Base-by-base conservation (phyloP, 1,140 invertebrate species). In the Psix sp. region DNA sequence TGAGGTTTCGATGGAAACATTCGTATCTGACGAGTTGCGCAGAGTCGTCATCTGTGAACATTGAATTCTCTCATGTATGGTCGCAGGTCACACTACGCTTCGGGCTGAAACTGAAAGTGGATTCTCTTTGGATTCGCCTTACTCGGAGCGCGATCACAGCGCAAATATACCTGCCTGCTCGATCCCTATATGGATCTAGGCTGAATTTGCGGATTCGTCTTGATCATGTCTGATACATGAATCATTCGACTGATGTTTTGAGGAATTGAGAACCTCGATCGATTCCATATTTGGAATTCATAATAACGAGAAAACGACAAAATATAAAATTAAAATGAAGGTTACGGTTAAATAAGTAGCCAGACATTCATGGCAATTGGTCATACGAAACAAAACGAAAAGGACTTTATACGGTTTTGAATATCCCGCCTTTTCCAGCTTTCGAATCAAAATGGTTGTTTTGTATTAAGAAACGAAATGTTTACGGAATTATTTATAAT, bases 31-130 rank as follows among this genome's bases (percentile, higher is more conserved):
- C 38, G 38, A 54, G 51, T 54, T 60, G 57, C 62, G 48, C 59
- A 52, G 24, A 62, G 40, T 65, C 40, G 39, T 67, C 49, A 67
- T 56, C 52, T 57, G 51, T 26, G 42, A 56, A 57, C 73, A 71
- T 54, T 52, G 36, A 39, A 71, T 35, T 35, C 46, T 48, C 40
- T 39, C 48, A 15, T 56, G 51, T 63, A 56, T 66, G 48, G 60
- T 63, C 51, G 49, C 60, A 29, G 56, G 49, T 67, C 57, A 59
- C 40, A 72, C 67, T 54, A 68, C 35, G 67, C 77, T 73, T 63
- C 49, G 48, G 68, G 66, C 63, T 68, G 79, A 83, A 84, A 83
- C 78, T 77, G 80, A 84, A 83, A 83, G 82, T 81, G 67, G 76
- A 81, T 78, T 82, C 77, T 81, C 78, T 77, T 71, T 51, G 73